These are phyloP conservation scores for Scophthalmus maximus DNA, from an alignment of 2,113 vertebrate genomes.

Conservation along the genomic window DNA sequence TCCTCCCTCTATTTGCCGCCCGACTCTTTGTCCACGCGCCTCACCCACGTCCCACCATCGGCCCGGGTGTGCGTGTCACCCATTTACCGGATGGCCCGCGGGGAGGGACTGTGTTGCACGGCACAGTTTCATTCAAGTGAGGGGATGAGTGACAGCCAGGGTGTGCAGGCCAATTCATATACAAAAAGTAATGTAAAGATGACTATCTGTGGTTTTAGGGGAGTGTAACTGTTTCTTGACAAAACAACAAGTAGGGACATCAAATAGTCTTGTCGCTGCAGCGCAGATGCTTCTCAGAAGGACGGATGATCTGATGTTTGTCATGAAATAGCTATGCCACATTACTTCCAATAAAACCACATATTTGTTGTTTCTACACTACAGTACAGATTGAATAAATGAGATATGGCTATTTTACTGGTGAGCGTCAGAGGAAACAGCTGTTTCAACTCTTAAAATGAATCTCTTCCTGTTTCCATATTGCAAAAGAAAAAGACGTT, in stretches of 20 bases:
- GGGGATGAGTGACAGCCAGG: conserved; percentile 16
- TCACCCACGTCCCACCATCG: conserved; percentile 74
- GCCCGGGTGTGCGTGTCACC: conserved; percentile 87
- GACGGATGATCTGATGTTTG: neutral
- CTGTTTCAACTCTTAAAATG: too few species aligned
- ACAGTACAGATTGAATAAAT: neutral
- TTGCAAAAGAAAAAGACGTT: too few species aligned
- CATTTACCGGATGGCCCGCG: conserved; percentile 80
- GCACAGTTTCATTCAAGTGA: conserved; percentile 81
- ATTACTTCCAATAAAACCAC: neutral
- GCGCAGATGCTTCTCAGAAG: neutral
- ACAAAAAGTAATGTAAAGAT: neutral
- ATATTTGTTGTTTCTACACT: neutral
- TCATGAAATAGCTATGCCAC: neutral
- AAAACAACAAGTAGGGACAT: too few species aligned
- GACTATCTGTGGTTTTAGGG: neutral
- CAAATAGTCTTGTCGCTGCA: neutral
- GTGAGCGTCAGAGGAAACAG: neutral
- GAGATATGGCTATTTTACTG: neutral
- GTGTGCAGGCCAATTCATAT: too few species aligned
- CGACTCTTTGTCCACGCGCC: conserved; percentile 80
- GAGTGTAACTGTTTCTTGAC: neutral
- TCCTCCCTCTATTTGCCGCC: conserved; percentile 78
- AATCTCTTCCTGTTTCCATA: too few species aligned
- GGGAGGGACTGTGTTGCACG: conserved; percentile 84